Base-by-base conservation (phyloP, 2,113 vertebrate species). In the Scophthalmus maximus region DNA sequence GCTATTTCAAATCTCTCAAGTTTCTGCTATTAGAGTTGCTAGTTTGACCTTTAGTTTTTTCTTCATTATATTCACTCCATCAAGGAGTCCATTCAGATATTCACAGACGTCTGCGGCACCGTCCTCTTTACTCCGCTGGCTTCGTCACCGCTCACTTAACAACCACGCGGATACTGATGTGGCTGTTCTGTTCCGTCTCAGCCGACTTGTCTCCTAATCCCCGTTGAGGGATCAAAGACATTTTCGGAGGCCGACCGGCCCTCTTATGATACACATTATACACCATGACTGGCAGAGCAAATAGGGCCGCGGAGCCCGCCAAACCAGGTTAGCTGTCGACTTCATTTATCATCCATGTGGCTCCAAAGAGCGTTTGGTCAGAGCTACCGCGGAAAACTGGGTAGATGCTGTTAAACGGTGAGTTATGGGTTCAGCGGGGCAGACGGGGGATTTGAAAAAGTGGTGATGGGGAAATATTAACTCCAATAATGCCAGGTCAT, bases 221-320 rank as follows among this genome's bases (percentile, higher is more conserved):
- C 58, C 34, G 38, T 20, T 6, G 23, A 59, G 79, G 76, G 83
- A 91, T 91, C 89, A 91, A 89, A 88, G 86, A 72, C 46, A 29
- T 68, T 78, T 79, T 79, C 67, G 50, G 78, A 73, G 58, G 63
- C 65, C 32, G 73, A 66, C 65, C 14, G 40, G 27, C 69, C 57
- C 88, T 92, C 89, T 90, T 87, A 91, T 89, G 89, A 92, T 91
- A 66, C 84, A 89, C 84, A 84, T 90, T 88, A 90, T 76, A 78
- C 68, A 82, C 79, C 71, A 78, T 79, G 82, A 82, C 84, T 74
- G 80, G 71, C 82, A 74, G 83, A 88, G 52, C 61, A 77, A 69
- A 82, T 81, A 81, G 82, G 76, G 49, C 73, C 63, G 57, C 42
- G 68, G 73, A 78, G 81, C 44, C 65, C 80, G 81, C 69, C 83